phyloP scores from a whole-genome alignment of 2,113 vertebrate species.

The Calidris pugnax region DNA sequence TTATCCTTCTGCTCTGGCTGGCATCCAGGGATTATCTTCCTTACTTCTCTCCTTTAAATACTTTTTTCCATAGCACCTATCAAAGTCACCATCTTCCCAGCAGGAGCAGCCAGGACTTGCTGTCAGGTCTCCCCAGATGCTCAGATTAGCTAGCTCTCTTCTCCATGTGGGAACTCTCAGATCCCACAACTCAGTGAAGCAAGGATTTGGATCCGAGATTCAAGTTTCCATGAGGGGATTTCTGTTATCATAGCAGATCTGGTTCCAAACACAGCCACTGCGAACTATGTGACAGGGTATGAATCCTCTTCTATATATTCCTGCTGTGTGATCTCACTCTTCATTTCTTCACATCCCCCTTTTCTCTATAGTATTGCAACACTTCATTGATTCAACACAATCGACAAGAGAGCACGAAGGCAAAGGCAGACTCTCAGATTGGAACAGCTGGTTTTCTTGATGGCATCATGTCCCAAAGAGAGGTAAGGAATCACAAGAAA shows the following conservation, averaged over 20 bases:
- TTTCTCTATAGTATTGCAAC: constrained; percentile 8
- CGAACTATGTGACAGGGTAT: background rate
- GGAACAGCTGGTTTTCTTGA: constrained; percentile 58
- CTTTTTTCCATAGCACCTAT: background rate
- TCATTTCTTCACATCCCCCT: background rate
- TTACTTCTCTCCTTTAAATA: background rate
- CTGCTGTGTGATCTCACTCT: constrained; percentile 3
- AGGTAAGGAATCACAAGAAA: constrained; percentile 39
- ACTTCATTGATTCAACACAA: constrained; percentile 40
- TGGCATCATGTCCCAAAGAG: constrained; percentile 31
- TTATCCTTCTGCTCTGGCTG: constrained; percentile 11
- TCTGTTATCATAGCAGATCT: background rate
- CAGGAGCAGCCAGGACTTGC: background rate
- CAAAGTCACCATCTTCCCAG: background rate
- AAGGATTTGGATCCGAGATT: background rate
- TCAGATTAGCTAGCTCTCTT: background rate
- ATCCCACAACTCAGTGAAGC: background rate
- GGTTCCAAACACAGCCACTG: background rate
- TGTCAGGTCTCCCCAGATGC: background rate
- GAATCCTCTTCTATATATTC: background rate
- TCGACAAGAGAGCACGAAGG: background rate
- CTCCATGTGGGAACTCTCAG: background rate
- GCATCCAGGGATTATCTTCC: background rate
- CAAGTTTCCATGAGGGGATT: background rate
- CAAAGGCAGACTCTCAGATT: background rate